Base-by-base conservation (phyloP, 2,888 invertebrate genomes). In the Harmothoe impar region DNA sequence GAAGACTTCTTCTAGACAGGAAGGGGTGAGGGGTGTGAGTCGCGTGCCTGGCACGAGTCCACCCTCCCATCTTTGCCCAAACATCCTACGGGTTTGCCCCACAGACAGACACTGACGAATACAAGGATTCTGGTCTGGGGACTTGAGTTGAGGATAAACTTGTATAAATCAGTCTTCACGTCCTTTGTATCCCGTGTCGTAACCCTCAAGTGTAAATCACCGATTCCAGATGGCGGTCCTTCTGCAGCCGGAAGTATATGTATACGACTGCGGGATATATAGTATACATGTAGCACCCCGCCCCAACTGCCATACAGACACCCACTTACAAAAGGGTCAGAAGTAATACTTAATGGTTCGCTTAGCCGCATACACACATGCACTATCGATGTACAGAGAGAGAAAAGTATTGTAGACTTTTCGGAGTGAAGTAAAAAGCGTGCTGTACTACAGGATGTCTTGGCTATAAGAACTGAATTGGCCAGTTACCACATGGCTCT, bases 41-140 rank as follows among this genome's bases (percentile, higher is more conserved):
- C 84, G 84, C 84, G 84, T 84, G 84, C 84, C 84, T 35, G 84
- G 43, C 84, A 84, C 84, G 51, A 35, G 84, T 20, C 20, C 84
- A 84, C 84, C 43, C 43, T 43, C 43, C 43, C 43, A 43, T 43
- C 43, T 43, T 43, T 43, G 5, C 43, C 43, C 43, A 43, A 43
- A 43, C 43, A 43, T 43, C 43, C 43, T 43, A 43, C 10, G 43
- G 43, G 3, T 43, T 10, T 3, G 43, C 43, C 43, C 43, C 62
- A 62, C 62, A 62, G 23, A 62, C 62, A 62, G 62, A 17, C 54
- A 17, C 54, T n/a, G 23, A n/a, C n/a, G 20, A n/a, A 15, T 62
- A 62, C 62, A n/a, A n/a, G n/a, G 20, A 62, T n/a, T n/a, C 62
- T 62, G 3, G 62, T n/a, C 3, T 20, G 62, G 23, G 23, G 62